Evolutionary conservation across 2,888 invertebrate species (phyloP).

Genomic region (Lathronympha strigana): DNA sequence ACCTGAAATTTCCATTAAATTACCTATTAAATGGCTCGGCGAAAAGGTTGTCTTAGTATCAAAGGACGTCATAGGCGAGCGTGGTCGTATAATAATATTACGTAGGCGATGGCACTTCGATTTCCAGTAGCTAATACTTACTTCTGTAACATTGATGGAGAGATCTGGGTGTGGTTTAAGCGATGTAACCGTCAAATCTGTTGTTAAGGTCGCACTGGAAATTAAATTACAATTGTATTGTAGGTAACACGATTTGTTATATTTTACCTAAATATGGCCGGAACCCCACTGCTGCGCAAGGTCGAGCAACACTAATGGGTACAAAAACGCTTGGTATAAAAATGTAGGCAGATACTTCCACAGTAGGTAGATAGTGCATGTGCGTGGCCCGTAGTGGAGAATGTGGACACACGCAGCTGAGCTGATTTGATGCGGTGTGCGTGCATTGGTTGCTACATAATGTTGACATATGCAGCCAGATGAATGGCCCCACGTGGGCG

Average conservation of each 20-base stretch:
- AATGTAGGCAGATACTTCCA: too few relatives aligned
- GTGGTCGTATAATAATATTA: background rate
- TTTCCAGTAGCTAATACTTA: slow-evolving; percentile 49
- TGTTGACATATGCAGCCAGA: too few relatives aligned
- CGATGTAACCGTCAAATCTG: slow-evolving; percentile 67
- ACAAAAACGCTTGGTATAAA: too few relatives aligned
- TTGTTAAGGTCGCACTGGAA: slow-evolving; percentile 72
- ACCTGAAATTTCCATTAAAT: slow-evolving; percentile 64
- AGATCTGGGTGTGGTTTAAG: slow-evolving; percentile 70
- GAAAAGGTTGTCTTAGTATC: background rate
- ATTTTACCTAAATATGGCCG: too few relatives aligned
- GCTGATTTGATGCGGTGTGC: too few relatives aligned
- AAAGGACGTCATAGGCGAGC: background rate
- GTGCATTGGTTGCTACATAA: too few relatives aligned
- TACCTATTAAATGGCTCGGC: background rate
- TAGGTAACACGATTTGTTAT: background rate
- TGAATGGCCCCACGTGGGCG: too few relatives aligned
- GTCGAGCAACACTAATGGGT: too few relatives aligned
- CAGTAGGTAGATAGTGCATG: too few relatives aligned
- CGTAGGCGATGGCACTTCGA: background rate
- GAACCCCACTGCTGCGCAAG: too few relatives aligned
- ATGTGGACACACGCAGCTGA: too few relatives aligned
- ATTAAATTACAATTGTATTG: slow-evolving; percentile 38
- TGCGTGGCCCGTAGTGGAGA: too few relatives aligned
- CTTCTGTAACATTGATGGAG: slow-evolving; percentile 73